Percentiles rank a stretch among this genome's conserved stretches.
phyloP scores from a whole-genome alignment of 2,888 invertebrate genomes.

The Macrophya annulata region DNA sequence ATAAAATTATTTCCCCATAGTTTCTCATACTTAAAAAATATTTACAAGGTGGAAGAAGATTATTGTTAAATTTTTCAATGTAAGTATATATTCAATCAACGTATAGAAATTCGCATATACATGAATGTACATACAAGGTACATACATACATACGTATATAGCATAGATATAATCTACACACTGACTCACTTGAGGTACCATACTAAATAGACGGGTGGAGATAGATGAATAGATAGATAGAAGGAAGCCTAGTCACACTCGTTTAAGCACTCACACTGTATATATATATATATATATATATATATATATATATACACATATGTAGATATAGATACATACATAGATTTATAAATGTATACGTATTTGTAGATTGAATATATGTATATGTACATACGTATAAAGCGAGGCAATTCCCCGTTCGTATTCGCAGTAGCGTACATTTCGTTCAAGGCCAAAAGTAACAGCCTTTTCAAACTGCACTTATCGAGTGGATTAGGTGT shows the following conservation, averaged over 20 bases:
- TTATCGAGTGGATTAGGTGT: constrained; percentile 65
- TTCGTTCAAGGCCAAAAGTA: constrained; percentile 78
- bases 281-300: neutral
- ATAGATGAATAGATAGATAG: constrained; percentile 36
- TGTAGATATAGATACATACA: no score
- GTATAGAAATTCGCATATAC: no score
- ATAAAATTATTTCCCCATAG: no score
- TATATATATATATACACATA: neutral
- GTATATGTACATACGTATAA: neutral
- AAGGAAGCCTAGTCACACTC: constrained; percentile 40
- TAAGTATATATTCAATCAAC: no score
- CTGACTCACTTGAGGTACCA: constrained; percentile 30
- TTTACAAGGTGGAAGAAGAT: no score
- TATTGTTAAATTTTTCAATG: no score
- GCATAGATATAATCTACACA: constrained; percentile 5
- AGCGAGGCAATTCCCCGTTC: constrained; percentile 37
- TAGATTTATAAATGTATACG: no score
- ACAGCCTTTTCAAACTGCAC: constrained; percentile 77
- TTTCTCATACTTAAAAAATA: no score
- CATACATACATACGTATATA: neutral
- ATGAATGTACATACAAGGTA: neutral
- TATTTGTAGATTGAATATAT: neutral
- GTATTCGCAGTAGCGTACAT: constrained; percentile 70
- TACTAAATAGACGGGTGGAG: constrained; percentile 5
- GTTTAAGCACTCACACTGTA: neutral